Conservation (phyloP, 2,113 vertebrate genomes). For the Perca fluviatilis region DNA sequence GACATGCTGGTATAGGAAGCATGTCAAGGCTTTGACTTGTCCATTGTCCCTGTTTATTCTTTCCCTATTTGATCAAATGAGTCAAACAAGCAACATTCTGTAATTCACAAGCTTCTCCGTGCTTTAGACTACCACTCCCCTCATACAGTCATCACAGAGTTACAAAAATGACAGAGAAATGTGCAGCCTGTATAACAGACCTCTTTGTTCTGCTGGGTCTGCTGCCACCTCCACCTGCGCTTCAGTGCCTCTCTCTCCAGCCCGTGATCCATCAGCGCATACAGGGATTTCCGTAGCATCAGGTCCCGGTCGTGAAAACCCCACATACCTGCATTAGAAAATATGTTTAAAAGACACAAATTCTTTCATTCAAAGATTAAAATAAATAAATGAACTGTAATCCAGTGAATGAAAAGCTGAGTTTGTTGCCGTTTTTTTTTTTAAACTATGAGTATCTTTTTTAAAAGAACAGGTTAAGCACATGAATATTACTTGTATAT, state of each 20-base stretch:
- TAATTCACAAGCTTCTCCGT: neutral
- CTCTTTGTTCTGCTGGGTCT: conserved; percentile 99
- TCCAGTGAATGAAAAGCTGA: neutral
- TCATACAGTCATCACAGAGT: neutral
- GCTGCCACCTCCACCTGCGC: conserved; percentile 97
- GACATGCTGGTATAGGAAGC: neutral
- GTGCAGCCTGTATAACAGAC: conserved; percentile 72
- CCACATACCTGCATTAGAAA: conserved; percentile 91
- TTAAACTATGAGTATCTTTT: neutral
- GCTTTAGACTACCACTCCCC: neutral
- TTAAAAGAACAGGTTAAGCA: conserved; percentile 8
- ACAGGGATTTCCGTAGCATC: conserved; percentile 93
- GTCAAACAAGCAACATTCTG: neutral
- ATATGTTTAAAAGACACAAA: neutral
- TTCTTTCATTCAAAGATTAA: neutral
- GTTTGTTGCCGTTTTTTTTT: neutral
- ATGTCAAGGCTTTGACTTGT: neutral
- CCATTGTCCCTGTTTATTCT: neutral
- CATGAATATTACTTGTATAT: conserved; percentile 11
- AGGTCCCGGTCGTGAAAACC: conserved; percentile 96
- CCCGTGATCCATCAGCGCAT: conserved; percentile 93
- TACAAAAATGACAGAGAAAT: conserved; percentile 1
- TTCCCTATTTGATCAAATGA: neutral
- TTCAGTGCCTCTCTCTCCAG: conserved; percentile 90
- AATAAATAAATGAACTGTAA: neutral